Evolutionary conservation across 2,888 invertebrate species (phyloP).

Genomic region (Drosophila koepferae): DNA sequence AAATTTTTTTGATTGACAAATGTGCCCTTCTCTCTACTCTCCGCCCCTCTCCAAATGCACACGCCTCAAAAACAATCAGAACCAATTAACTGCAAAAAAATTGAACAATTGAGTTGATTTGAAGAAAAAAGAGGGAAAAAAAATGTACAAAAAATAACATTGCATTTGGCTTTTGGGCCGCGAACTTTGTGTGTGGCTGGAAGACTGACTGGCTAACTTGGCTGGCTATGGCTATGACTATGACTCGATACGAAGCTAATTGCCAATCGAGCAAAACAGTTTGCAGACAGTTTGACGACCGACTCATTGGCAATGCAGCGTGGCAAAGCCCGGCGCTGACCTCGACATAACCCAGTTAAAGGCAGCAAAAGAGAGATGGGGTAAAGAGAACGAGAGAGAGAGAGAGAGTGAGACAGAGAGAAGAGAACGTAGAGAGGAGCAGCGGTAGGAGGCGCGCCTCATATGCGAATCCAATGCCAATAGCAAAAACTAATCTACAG

Average conservation of each 20-base stretch:
- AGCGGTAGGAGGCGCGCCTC: constrained; percentile 15
- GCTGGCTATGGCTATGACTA: constrained; percentile 7
- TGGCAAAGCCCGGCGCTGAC: constrained; percentile 43
- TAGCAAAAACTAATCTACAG: constrained; percentile 37
- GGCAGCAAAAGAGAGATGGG: constrained; percentile 1
- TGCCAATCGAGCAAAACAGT: constrained; percentile 66
- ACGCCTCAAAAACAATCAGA: constrained; percentile 80
- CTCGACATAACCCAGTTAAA: constrained; percentile 65
- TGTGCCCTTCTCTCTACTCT: not conserved
- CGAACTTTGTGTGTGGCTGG: constrained; percentile 48
- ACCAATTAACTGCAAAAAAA: constrained; percentile 80
- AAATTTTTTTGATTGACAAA: not conserved
- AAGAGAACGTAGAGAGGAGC: too few species aligned
- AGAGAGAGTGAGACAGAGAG: not conserved
- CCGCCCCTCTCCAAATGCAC: constrained; percentile 26
- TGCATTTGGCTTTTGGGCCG: constrained; percentile 51
- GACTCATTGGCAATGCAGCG: constrained; percentile 67
- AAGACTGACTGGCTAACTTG: not conserved
- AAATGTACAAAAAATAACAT: constrained; percentile 7
- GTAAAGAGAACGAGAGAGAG: not conserved
- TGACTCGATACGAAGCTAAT: constrained; percentile 62
- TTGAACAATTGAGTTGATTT: constrained; percentile 65
- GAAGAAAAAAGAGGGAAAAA: not conserved
- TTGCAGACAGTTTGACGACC: constrained; percentile 75
- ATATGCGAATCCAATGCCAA: constrained; percentile 63